Percentiles rank a stretch among this genome's conserved stretches.
phyloP scores from a whole-genome alignment of 2,888 invertebrate genomes.

The Cryptophagus acutangulus region DNA sequence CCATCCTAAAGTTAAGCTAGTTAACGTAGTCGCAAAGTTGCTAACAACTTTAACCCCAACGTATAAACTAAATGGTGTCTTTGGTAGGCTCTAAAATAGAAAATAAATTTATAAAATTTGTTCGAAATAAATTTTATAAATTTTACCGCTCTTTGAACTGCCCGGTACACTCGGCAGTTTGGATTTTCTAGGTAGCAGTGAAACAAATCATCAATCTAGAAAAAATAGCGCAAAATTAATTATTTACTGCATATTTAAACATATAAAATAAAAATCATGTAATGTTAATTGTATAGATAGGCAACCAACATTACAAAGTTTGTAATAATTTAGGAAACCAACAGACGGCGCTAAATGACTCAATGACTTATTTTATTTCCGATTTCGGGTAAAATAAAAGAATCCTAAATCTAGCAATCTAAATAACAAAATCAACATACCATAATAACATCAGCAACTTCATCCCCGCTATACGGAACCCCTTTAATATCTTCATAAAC shows the following conservation, averaged over 20 bases:
- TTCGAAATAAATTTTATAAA: slow-evolving; percentile 1
- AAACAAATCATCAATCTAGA: slow-evolving; percentile 66
- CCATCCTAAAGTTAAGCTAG: slow-evolving; percentile 59
- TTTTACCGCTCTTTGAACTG: slow-evolving; percentile 45
- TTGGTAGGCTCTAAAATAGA: slow-evolving; percentile 36
- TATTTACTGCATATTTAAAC: too few species aligned
- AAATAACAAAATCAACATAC: not conserved
- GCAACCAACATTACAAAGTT: too few species aligned
- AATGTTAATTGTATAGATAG: too few species aligned
- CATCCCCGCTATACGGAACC: slow-evolving; percentile 43
- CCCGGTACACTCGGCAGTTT: slow-evolving; percentile 63
- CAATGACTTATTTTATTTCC: too few species aligned
- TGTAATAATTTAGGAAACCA: too few species aligned
- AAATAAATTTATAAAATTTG: slow-evolving; percentile 10
- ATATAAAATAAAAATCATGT: too few species aligned
- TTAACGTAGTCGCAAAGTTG: slow-evolving; percentile 53
- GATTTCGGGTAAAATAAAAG: too few species aligned
- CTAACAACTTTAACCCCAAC: slow-evolving; percentile 56
- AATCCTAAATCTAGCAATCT: too few species aligned
- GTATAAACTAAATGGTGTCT: slow-evolving; percentile 53
- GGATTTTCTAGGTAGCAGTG: slow-evolving; percentile 71
- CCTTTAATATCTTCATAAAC: slow-evolving; percentile 60
- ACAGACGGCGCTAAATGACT: too few species aligned
- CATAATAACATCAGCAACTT: slow-evolving; percentile 20
- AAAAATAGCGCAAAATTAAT: too few species aligned